phyloP scores from a whole-genome alignment of 2,797 vertebrate species.

The Alca torda region DNA sequence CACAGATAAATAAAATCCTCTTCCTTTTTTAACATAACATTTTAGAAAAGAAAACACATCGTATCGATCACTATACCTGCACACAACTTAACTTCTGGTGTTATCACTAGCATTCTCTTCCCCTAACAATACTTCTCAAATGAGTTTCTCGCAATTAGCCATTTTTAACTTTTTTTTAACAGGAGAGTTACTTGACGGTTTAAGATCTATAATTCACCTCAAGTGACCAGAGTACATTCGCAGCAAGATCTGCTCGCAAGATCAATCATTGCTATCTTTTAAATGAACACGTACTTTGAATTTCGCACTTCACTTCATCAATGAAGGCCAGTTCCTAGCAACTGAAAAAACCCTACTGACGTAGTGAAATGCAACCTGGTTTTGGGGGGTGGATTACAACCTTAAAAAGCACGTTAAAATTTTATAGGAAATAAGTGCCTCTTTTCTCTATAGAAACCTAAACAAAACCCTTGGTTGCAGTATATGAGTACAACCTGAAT shows the following conservation, averaged over 20 bases:
- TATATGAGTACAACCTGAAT: background rate
- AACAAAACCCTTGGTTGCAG: background rate
- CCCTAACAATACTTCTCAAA: background rate
- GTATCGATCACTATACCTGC: fast-evolving
- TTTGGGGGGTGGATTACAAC: background rate
- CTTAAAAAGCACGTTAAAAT: background rate
- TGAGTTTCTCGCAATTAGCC: background rate
- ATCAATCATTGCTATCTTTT: background rate
- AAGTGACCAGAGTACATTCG: background rate
- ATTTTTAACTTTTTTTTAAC: background rate
- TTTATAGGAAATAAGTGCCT: background rate
- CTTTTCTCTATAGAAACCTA: background rate
- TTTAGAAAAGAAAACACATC: background rate
- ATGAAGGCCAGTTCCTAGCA: background rate
- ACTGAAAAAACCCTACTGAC: background rate
- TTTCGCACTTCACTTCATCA: background rate
- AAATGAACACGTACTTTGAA: background rate
- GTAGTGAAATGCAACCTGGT: background rate
- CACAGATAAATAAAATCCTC: background rate
- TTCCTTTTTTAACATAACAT: background rate
- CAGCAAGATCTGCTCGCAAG: background rate
- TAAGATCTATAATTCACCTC: background rate
- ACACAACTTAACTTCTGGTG: background rate
- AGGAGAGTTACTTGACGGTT: background rate
- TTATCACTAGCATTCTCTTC: background rate